Evolutionary conservation across 2,888 invertebrate genomes (phyloP).

Genomic region (Meliscaeva auricollis): DNA sequence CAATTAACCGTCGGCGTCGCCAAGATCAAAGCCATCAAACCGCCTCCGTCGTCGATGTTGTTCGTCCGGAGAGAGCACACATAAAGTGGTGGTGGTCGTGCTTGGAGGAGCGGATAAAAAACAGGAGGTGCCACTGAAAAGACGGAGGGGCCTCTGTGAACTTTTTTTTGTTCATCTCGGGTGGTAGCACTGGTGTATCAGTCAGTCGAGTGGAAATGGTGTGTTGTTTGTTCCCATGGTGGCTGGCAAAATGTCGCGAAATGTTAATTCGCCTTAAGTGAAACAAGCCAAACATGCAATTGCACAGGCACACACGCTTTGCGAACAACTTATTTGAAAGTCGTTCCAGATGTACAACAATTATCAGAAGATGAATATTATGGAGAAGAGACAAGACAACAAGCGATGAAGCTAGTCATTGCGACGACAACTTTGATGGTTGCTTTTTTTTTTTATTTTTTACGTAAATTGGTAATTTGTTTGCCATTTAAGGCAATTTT

Average conservation of each 20-base stretch:
- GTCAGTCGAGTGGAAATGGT: conserved; percentile 4
- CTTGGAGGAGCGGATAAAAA: conserved; percentile 18
- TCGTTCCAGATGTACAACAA: conserved; percentile 54
- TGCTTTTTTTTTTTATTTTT: conserved; percentile 8
- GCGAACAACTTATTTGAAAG: conserved; percentile 63
- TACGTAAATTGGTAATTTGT: conserved; percentile 54
- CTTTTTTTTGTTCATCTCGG: conserved; percentile 16
- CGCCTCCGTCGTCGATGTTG: conserved; percentile 36
- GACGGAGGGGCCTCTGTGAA: conserved; percentile 39
- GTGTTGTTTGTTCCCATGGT: conserved; percentile 34
- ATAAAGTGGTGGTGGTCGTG: conserved; percentile 5
- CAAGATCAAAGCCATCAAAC: conserved; percentile 64
- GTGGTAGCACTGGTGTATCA: not conserved
- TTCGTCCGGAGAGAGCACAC: conserved; percentile 3
- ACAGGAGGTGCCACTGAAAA: conserved; percentile 36
- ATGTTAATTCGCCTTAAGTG: conserved; percentile 61
- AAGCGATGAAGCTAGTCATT: not conserved
- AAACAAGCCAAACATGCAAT: conserved; percentile 58
- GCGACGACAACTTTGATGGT: conserved; percentile 10
- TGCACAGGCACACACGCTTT: conserved; percentile 34
- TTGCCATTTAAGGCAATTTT: conserved; percentile 33
- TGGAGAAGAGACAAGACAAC: not conserved
- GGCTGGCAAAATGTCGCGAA: conserved; percentile 63
- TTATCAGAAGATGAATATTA: conserved; percentile 27
- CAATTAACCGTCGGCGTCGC: conserved; percentile 73